Percentiles rank a stretch among this genome's conserved stretches.
These are phyloP conservation scores for Sebastes minor DNA, from an alignment of 2,797 vertebrate genomes.

Conservation along the genomic window DNA sequence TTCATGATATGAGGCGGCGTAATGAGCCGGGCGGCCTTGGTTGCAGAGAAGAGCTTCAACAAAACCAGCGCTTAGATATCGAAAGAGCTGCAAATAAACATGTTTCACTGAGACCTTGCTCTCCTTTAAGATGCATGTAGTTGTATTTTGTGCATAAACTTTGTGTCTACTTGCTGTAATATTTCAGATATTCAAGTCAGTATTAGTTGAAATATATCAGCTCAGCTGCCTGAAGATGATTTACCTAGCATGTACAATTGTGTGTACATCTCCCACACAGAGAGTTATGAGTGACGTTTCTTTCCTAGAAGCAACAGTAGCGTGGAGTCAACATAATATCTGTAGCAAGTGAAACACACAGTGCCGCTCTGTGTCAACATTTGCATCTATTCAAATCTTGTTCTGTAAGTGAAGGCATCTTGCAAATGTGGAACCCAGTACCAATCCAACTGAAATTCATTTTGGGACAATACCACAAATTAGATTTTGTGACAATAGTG, in stretches of 20 bases:
- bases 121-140: conserved; percentile 16
- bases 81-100: conserved; percentile 36
- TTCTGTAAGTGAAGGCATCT: neutral
- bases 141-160: conserved; percentile 12
- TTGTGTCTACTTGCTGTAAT: neutral
- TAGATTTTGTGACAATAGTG: neutral
- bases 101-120: conserved; percentile 36
- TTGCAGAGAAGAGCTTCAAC: conserved; percentile 34
- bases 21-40: conserved; percentile 62
- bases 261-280: neutral
- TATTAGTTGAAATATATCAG: neutral
- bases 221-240: neutral
- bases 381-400: conserved; percentile 19
- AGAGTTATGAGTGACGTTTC: neutral
- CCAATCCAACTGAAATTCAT: neutral
- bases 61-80: conserved; percentile 30
- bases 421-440: neutral
- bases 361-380: neutral
- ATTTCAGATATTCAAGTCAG: neutral
- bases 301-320: neutral
- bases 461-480: neutral
- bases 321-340: neutral
- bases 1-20: conserved; percentile 44
- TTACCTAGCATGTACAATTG: neutral
- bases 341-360: neutral